Conservation (phyloP, 2,888 invertebrate genomes). For the Labia minor region DNA sequence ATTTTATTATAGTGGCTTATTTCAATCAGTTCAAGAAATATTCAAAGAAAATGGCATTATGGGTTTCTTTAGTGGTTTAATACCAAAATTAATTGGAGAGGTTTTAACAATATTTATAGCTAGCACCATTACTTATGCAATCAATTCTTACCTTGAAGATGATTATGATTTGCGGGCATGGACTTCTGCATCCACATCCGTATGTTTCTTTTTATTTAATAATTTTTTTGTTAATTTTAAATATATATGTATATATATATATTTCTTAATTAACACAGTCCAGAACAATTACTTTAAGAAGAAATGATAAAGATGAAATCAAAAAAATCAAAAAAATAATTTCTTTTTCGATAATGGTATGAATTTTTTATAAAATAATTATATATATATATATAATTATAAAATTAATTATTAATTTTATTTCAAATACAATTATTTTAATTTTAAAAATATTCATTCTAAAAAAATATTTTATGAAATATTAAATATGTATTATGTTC, state of each 20-base stretch:
- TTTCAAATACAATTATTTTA: too few species aligned
- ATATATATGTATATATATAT: too few species aligned
- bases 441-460: too few species aligned
- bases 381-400: neutral
- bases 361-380: neutral
- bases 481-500: too few species aligned
- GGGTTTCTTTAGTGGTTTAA: constrained; percentile 79
- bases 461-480: too few species aligned
- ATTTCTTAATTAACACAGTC: neutral
- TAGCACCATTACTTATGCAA: constrained; percentile 59
- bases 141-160: constrained; percentile 70
- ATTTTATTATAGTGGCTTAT: constrained; percentile 56
- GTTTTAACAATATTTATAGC: constrained; percentile 67
- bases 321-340: neutral
- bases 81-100: constrained; percentile 79
- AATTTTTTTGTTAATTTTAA: neutral
- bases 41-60: constrained; percentile 75
- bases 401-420: too few species aligned
- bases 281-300: neutral
- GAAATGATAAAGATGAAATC: neutral
- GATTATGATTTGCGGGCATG: constrained; percentile 51
- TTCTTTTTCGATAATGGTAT: constrained; percentile 14
- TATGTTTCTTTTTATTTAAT: constrained; percentile 34
- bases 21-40: constrained; percentile 66
- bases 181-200: constrained; percentile 46